Evolutionary conservation across 2,888 invertebrate genomes (phyloP).

Genomic region (Caenorhabditis sulstoni): DNA sequence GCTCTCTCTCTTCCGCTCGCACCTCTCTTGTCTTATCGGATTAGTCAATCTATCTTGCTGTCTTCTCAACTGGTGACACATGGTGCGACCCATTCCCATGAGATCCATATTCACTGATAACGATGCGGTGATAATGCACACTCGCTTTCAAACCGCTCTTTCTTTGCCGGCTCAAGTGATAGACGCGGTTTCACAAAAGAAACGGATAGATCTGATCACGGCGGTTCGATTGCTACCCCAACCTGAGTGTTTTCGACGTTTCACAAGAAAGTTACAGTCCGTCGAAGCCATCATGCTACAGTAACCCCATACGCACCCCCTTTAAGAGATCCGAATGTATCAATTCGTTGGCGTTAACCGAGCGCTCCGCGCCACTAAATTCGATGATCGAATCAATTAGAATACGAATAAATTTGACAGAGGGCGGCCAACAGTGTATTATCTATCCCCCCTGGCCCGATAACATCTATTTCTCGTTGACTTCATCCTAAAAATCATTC

Average conservation of each 20-base stretch:
- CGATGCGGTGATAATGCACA: neutral
- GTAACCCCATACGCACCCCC: conserved; percentile 24
- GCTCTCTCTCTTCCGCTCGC: conserved; percentile 5
- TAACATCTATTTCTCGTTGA: too few species aligned
- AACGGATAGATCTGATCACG: too few species aligned
- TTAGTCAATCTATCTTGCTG: conserved; percentile 25
- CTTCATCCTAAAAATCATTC: too few species aligned
- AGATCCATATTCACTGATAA: conserved; percentile 8
- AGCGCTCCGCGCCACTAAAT: conserved; percentile 40
- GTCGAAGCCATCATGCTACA: neutral
- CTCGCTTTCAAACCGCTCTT: too few species aligned
- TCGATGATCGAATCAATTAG: conserved; percentile 61
- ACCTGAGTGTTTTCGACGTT: too few species aligned
- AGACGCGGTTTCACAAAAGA: too few species aligned
- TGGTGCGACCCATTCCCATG: neutral
- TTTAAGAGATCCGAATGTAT: too few species aligned
- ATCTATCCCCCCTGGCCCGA: neutral
- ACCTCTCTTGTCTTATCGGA: conserved; percentile 49
- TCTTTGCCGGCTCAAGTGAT: too few species aligned
- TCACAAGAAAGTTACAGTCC: too few species aligned
- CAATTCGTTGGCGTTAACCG: conserved; percentile 45
- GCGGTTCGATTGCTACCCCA: too few species aligned
- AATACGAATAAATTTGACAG: conserved; percentile 47
- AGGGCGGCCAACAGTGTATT: conserved; percentile 32
- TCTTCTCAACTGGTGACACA: conserved; percentile 9